Evolutionary conservation across 1,140 invertebrate genomes (phyloP), one percentile per base, ranked within the genome.

Genomic region (Papilio polytes): DNA sequence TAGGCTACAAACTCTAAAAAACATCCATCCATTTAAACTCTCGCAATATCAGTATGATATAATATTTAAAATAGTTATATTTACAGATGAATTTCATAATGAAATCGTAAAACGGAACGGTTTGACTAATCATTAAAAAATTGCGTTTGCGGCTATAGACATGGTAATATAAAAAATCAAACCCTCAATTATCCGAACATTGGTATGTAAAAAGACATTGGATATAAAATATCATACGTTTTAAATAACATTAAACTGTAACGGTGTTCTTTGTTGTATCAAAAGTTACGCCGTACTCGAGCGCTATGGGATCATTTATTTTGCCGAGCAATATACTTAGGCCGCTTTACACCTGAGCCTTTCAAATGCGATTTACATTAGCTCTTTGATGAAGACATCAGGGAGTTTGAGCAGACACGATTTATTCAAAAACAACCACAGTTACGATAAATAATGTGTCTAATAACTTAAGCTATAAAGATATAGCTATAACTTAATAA

Each of bases 231-330:
- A 26, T 22, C 59, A 26, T 63, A 63, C 22, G 59, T 63, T 63
- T 63, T 63, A 63, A 63, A 41, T 36, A 41, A 41, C 3, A 41
- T 63, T 63, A 63, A 63, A 26, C 10, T 63, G 12, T 56, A 53
- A 53, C 4, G 10, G 13, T 12, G 53, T 70, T 36, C 63, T 70
- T 70, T 26, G 26, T 70, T 70, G 63, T 70, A 70, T 70, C 63
- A 31, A 70, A 70, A 70, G 63, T 70, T 70, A 70, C 63, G 13
- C 26, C 4, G 63, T 70, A 70, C 63, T 70, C 13, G 4, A 31
- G 63, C 63, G 63, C 63, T 70, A 70, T 70, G 63, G 63, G 63
- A 70, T 70, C 63, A 70, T 70, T 70, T 70, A 70, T 70, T 70
- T 13, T 36, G 63, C 63, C 63, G 22, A 70, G 63, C 63, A 70